These are phyloP conservation scores for Tipula unca DNA, from an alignment of 2,888 invertebrate genomes.

Conservation along the genomic window DNA sequence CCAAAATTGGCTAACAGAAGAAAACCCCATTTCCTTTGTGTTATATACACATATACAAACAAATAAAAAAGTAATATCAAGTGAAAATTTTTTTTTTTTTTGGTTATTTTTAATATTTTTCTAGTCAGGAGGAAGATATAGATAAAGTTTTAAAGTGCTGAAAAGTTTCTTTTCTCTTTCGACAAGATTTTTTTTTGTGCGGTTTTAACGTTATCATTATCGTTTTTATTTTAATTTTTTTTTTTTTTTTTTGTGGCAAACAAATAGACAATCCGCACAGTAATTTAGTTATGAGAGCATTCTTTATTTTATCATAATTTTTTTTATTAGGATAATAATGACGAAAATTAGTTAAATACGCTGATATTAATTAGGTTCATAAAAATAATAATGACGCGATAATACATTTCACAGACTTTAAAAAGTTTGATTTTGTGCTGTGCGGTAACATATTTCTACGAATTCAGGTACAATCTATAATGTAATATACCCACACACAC, in stretches of 20 bases:
- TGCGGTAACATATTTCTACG: neutral
- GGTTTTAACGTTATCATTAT: neutral
- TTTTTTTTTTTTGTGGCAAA: neutral
- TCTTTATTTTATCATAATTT: neutral
- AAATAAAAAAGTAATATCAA: neutral
- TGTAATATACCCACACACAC: too few relatives aligned
- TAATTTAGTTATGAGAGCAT: neutral
- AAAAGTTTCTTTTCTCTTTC: neutral
- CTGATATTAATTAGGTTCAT: neutral
- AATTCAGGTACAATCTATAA: neutral
- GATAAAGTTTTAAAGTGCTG: neutral
- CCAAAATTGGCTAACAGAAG: neutral
- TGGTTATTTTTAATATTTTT: neutral
- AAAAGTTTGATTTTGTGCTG: neutral
- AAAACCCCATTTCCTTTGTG: neutral
- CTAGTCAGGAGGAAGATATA: neutral
- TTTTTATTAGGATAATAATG: neutral
- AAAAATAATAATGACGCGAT: neutral
- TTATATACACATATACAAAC: too few relatives aligned
- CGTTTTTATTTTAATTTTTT: neutral
- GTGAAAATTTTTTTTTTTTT: neutral
- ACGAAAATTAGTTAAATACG: neutral
- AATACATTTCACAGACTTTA: neutral
- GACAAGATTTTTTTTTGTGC: neutral
- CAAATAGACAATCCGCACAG: neutral